Conservation (phyloP, 2,888 invertebrate genomes). For the Drosophila colorata region DNA sequence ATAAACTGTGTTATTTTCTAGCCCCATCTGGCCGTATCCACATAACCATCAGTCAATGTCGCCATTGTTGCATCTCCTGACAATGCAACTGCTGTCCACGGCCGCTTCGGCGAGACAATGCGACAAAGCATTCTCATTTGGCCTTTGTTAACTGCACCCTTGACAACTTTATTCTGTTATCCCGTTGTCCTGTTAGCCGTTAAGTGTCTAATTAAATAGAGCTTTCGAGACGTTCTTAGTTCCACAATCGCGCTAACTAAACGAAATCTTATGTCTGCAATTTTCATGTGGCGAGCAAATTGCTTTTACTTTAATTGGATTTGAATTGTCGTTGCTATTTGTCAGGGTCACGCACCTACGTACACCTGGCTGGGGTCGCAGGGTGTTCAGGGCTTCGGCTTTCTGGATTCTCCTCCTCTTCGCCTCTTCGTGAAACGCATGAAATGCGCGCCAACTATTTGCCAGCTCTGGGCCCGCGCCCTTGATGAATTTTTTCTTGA, state of each 20-base stretch:
- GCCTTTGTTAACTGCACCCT: slow-evolving; percentile 44
- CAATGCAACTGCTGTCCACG: slow-evolving; percentile 59
- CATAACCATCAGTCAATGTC: slow-evolving; percentile 30
- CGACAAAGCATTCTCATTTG: slow-evolving; percentile 14
- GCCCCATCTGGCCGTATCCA: slow-evolving; percentile 5
- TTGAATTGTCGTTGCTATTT: slow-evolving; percentile 42
- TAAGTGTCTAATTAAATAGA: slow-evolving; percentile 74
- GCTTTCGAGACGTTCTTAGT: slow-evolving; percentile 50
- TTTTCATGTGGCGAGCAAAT: slow-evolving; percentile 51
- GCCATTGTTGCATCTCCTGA: slow-evolving; percentile 55
- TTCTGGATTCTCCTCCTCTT: no score
- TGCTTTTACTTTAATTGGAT: slow-evolving; percentile 80
- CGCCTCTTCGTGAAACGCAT: slow-evolving; percentile 2
- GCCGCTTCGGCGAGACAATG: slow-evolving; percentile 41
- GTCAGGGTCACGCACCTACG: slow-evolving; percentile 46
- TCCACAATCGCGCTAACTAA: slow-evolving; percentile 44
- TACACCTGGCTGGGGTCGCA: slow-evolving; percentile 7
- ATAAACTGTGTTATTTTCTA: slow-evolving; percentile 47
- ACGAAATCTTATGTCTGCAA: slow-evolving; percentile 39
- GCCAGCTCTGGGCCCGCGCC: slow-evolving; percentile 27
- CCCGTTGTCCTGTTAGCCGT: slow-evolving; percentile 24
- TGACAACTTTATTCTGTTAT: slow-evolving; percentile 33
- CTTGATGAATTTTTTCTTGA: slow-evolving; percentile 41
- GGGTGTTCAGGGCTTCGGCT: neutral
- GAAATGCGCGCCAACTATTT: slow-evolving; percentile 41